Percentiles rank a stretch among this genome's conserved stretches.
These are phyloP conservation scores for Pediacus dermestoides DNA, from an alignment of 2,888 invertebrate species.

Conservation along the genomic window DNA sequence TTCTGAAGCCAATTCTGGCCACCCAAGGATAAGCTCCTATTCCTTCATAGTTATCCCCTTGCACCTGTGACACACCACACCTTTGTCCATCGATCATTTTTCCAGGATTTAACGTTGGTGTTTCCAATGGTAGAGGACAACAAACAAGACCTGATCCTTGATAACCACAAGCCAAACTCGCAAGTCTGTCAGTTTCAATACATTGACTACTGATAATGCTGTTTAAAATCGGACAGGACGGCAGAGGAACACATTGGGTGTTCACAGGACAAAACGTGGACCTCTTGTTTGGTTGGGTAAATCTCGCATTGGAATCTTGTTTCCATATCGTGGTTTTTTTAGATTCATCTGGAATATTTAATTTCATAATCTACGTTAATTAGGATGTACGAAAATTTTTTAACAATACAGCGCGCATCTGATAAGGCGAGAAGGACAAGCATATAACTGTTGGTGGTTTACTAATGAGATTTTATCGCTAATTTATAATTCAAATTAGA, in stretches of 20 bases:
- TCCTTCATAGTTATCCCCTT: constrained; percentile 62
- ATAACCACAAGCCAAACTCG: constrained; percentile 59
- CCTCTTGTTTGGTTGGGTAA: constrained; percentile 21
- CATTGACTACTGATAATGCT: constrained; percentile 59
- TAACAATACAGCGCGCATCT: no score
- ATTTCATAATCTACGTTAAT: no score
- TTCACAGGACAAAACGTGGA: constrained; percentile 42
- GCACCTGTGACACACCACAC: constrained; percentile 65
- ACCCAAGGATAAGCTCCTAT: constrained; percentile 75
- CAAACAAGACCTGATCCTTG: constrained; percentile 57
- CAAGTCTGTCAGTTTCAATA: constrained; percentile 44
- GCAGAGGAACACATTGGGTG: constrained; percentile 54
- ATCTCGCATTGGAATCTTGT: no score
- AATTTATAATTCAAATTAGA: no score
- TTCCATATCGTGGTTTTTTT: no score
- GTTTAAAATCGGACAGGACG: constrained; percentile 56
- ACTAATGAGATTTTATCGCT: no score
- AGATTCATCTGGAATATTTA: no score
- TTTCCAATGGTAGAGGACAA: constrained; percentile 55
- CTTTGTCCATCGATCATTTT: constrained; percentile 49
- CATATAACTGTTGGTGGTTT: no score
- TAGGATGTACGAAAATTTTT: no score
- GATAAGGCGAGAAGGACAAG: no score
- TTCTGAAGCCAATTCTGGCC: constrained; percentile 70
- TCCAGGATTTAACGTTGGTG: constrained; percentile 24